Evolutionary conservation across 2,113 vertebrate genomes (phyloP).

Genomic region (Oxyruncus cristatus): DNA sequence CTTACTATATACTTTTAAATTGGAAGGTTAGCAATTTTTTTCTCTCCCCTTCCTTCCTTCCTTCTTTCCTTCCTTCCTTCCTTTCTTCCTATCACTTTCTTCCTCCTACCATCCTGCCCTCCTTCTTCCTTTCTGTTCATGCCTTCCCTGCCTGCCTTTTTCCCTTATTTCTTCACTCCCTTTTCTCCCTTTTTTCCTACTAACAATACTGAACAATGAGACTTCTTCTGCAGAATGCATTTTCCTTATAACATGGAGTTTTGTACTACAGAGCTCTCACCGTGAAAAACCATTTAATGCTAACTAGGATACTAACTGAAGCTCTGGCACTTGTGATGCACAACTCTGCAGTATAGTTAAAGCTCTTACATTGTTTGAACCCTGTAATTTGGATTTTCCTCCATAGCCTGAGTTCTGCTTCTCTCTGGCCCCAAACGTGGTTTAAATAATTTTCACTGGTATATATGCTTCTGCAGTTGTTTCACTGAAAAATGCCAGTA

Average conservation of each 20-base stretch:
- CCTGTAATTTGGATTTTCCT: background rate
- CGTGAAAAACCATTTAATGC: background rate
- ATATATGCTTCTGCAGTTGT: background rate
- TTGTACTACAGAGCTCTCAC: background rate
- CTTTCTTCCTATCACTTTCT: background rate
- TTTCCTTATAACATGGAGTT: background rate
- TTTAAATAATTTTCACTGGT: background rate
- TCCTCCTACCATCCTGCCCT: background rate
- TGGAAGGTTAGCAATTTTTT: background rate
- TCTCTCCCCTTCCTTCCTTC: fast-evolving
- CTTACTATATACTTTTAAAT: background rate
- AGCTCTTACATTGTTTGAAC: background rate
- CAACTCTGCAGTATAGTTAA: background rate
- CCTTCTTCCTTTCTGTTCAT: no score
- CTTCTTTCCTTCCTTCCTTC: background rate
- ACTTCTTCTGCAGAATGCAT: background rate
- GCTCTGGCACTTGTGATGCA: background rate
- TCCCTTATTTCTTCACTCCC: background rate
- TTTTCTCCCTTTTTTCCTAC: background rate
- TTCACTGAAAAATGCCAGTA: background rate
- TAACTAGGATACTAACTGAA: background rate
- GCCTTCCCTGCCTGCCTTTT: fast-evolving
- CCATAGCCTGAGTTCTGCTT: background rate
- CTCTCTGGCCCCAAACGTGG: background rate
- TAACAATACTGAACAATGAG: background rate